Conservation (phyloP, 2,888 invertebrate genomes). For the Dexiosoma caninum region DNA sequence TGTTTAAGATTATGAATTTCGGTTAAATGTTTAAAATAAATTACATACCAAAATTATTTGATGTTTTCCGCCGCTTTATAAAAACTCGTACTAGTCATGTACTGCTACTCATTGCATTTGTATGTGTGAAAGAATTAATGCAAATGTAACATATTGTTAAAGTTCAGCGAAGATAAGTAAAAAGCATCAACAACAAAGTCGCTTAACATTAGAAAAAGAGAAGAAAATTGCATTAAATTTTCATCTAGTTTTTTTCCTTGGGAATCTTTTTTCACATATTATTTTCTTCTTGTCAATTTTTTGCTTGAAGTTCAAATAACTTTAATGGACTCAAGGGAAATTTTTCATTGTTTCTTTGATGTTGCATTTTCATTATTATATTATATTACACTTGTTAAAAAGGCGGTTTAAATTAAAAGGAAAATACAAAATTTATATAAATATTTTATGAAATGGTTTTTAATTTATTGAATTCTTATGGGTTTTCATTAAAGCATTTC, state of each 20-base stretch:
- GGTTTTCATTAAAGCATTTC: constrained; percentile 39
- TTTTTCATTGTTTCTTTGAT: constrained; percentile 41
- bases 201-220: constrained; percentile 49
- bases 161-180: constrained; percentile 28
- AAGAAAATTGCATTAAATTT: constrained; percentile 62
- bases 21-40: constrained; percentile 9
- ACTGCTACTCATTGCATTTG: constrained; percentile 30
- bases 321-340: constrained; percentile 65
- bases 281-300: constrained; percentile 10
- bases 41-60: constrained; percentile 37
- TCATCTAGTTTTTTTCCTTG: constrained; percentile 61
- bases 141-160: constrained; percentile 49
- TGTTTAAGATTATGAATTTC: background rate
- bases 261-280: constrained; percentile 16
- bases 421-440: constrained; percentile 17
- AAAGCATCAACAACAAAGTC: constrained; percentile 6
- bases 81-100: constrained; percentile 16
- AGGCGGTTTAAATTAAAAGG: constrained; percentile 47
- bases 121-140: constrained; percentile 52
- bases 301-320: constrained; percentile 65
- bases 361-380: constrained; percentile 3
- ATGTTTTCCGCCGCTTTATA: constrained; percentile 41
- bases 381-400: constrained; percentile 23
- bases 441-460: constrained; percentile 37
- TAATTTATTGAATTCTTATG: constrained; percentile 58